Evolutionary conservation across 92 coral and sea anemone genomes (phyloP), one percentile per base, ranked within the genome.

Genomic region (Bergia sp.): DNA sequence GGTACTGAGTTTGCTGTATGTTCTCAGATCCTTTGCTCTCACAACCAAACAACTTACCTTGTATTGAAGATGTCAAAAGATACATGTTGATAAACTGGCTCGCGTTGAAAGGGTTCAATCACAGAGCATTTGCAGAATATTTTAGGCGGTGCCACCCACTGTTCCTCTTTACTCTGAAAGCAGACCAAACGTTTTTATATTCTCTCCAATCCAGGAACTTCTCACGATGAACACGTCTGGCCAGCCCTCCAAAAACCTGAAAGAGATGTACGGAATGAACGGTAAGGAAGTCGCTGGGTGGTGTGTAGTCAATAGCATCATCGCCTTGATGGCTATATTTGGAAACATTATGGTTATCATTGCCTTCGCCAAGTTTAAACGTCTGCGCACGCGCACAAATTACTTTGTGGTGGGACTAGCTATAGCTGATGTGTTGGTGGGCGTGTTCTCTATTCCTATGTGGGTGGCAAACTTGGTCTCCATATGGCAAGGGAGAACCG

Each of bases 381-480:
- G 88, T 53, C 79, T 90, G 73, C 92, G 92, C 66, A 90, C 92
- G 78, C 83, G 92, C 37, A 90, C 92, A 44, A 90, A 90, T 47
- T 90, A 75, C 67, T 90, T 90, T 61, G 82, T 90, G 74, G 85
- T 90, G 73, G 92, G 92, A 29, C 85, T 90, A 8, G 73, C 92
- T 65, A 50, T 86, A 57, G 92, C 92, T 8, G 92, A 90, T 44
- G 77, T 90, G 40, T 49, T 90, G 57, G 92, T 90, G 39, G 89
- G 92, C 12, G 65, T 90, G 79, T 57, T 90, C 55, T 90, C 92
- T 29, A 69, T 90, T 1, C 92, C 92, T 1, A 90, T 90, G 92
- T 93, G 95, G 95, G 87, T 91, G 37, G 93, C 95, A 29, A 91
- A 88, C 45, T 40, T 93, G 57, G 66, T 92, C 38, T 85, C 94